Evolutionary conservation across 2,113 vertebrate genomes (phyloP).

Genomic region (Mobula hypostoma): DNA sequence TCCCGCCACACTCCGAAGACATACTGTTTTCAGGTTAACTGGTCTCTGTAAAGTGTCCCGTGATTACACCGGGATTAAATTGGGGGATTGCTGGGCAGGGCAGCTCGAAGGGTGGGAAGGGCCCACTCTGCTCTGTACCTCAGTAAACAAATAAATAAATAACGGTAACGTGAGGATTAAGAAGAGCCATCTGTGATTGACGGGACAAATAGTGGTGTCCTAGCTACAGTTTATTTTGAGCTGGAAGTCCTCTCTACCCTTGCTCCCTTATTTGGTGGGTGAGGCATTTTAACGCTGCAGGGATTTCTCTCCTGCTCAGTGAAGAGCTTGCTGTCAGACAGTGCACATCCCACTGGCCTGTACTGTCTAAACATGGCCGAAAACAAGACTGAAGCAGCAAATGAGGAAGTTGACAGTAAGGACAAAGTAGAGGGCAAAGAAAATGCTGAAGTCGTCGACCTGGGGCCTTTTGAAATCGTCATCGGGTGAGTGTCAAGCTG

Average conservation of each 20-base stretch:
- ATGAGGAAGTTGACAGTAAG: too few relatives aligned
- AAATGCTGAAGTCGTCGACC: not conserved
- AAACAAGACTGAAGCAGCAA: not conserved
- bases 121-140: too few relatives aligned
- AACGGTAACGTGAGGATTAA: not conserved
- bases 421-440: not conserved
- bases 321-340: not conserved
- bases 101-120: too few relatives aligned
- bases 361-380: not conserved
- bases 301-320: not conserved
- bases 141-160: too few relatives aligned
- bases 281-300: not conserved
- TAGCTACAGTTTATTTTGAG: conserved; percentile 13
- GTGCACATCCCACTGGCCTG: not conserved
- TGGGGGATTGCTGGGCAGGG: too few relatives aligned
- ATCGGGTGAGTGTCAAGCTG: not conserved
- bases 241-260: not conserved
- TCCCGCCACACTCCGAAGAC: too few relatives aligned
- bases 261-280: conserved; percentile 26
- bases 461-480: conserved; percentile 22
- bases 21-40: too few relatives aligned
- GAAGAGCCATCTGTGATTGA: conserved; percentile 18
- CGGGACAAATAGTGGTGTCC: not conserved
- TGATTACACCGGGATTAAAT: too few relatives aligned
- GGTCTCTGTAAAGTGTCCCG: too few relatives aligned